phyloP scores from a whole-genome alignment of 2,797 vertebrate species.

The Mormyrops attenuatus region DNA sequence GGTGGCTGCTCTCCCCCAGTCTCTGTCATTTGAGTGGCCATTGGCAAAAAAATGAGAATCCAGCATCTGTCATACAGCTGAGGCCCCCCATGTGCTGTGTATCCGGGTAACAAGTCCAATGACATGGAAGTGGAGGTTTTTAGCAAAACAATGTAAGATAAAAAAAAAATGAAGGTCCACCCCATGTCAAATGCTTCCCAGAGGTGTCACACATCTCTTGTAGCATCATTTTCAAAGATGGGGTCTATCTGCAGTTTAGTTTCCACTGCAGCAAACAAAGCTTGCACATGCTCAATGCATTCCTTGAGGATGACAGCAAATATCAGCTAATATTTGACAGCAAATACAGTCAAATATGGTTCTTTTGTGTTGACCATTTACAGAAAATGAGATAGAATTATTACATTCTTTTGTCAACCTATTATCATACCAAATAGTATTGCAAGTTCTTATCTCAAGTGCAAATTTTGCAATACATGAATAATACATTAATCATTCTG shows the following conservation, averaged over 20 bases:
- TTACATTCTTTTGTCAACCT: not conserved
- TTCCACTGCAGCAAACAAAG: not conserved
- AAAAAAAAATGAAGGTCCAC: not conserved
- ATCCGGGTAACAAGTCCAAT: not conserved
- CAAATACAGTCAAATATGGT: not conserved
- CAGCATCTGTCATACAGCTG: constrained; percentile 23
- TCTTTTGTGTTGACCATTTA: not conserved
- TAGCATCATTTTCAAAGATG: not conserved
- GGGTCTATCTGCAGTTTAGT: not conserved
- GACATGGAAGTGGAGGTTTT: not conserved
- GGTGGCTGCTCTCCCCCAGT: constrained; percentile 13
- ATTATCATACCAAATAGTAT: not conserved
- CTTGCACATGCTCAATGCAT: not conserved
- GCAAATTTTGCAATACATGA: not conserved
- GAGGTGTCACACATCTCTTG: not conserved
- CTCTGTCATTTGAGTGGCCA: constrained; percentile 21
- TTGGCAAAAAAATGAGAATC: not conserved
- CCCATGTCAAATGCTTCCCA: not conserved
- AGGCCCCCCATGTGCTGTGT: not conserved
- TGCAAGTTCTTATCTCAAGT: not conserved
- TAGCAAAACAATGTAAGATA: not conserved
- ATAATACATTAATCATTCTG: not conserved
- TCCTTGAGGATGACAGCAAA: not conserved
- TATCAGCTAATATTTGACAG: not conserved
- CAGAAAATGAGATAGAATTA: not conserved